Evolutionary conservation across 1,140 invertebrate species (phyloP), one percentile per base, ranked within the genome.

Genomic region (Pinna nobilis): DNA sequence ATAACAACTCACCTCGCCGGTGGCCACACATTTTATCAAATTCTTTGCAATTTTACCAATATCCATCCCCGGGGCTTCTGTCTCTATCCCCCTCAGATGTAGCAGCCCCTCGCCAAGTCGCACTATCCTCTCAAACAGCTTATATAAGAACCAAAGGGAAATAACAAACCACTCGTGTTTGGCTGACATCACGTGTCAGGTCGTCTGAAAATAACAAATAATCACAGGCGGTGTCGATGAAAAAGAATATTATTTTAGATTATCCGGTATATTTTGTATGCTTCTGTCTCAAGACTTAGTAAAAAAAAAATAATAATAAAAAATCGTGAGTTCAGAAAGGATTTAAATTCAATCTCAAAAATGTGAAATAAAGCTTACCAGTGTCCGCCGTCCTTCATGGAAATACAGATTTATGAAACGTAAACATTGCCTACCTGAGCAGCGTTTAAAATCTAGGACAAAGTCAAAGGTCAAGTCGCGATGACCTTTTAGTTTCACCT

Each of bases 31-130:
- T 47, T 78, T 81, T n/a, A 84, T 78, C 35, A 84, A 61, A 61
- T 79, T 80, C 59, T 84, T 84, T 1, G 79, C 79, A 32, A 84
- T 82, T 73, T 82, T 83, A 11, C 78, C 61, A 25, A 84, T 44
- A 47, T 84, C 80, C 78, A 82, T 82, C 9, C 33, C 57, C 18
- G 20, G 37, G 20, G 35, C 18, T 15, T 5, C 25, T 7, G 20
- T 18, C 7, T 65, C 23, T 13, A 30, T 33, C 18, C 51, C 49
- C 23, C 49, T 7, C 23, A 25, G 28, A 18, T 28, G 39, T 20
- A 72, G 23, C 23, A 44, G 11, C 15, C 30, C 32, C 7, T 35
- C 30, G 33, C 20, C 41, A 49, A 61, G 25, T 61, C 37, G 47
- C 5, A 35, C 47, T 25, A 20, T 51, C 32, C 23, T 30, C 28